Evolutionary conservation across 1,140 invertebrate genomes (phyloP).

Genomic region (Samia ricini): DNA sequence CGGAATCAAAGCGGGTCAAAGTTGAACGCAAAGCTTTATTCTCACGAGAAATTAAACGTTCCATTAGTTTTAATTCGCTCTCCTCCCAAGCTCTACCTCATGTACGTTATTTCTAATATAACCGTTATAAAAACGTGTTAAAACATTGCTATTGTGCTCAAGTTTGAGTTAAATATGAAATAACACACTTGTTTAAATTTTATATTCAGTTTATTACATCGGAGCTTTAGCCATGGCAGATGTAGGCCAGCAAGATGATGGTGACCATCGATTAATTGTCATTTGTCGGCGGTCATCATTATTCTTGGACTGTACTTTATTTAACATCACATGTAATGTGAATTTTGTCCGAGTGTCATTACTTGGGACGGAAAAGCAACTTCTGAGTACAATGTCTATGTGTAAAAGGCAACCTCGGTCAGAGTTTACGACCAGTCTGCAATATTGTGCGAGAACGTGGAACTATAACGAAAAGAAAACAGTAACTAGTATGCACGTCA

Average conservation of each 20-base stretch:
- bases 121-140: constrained; percentile 55
- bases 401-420: constrained; percentile 21
- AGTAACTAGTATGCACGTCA: constrained; percentile 12
- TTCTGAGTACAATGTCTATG: constrained; percentile 5
- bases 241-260: too few species aligned
- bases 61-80: constrained; percentile 76
- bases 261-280: too few species aligned
- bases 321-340: constrained; percentile 45
- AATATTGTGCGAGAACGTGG: constrained; percentile 61
- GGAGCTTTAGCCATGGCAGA: too few species aligned
- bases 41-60: constrained; percentile 74
- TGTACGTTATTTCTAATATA: constrained; percentile 62
- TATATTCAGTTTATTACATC: too few species aligned
- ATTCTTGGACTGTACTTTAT: too few species aligned
- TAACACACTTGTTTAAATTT: too few species aligned
- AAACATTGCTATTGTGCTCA: constrained; percentile 43
- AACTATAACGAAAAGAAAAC: constrained; percentile 65
- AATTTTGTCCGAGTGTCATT: constrained; percentile 44
- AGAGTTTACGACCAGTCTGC: constrained; percentile 40
- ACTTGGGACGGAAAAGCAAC: constrained; percentile 20
- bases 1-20: constrained; percentile 23
- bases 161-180: not conserved
- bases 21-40: constrained; percentile 48
- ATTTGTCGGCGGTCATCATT: too few species aligned
- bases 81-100: constrained; percentile 29